Evolutionary conservation across 1,140 invertebrate species (phyloP).

Genomic region (Habropoda laboriosa): DNA sequence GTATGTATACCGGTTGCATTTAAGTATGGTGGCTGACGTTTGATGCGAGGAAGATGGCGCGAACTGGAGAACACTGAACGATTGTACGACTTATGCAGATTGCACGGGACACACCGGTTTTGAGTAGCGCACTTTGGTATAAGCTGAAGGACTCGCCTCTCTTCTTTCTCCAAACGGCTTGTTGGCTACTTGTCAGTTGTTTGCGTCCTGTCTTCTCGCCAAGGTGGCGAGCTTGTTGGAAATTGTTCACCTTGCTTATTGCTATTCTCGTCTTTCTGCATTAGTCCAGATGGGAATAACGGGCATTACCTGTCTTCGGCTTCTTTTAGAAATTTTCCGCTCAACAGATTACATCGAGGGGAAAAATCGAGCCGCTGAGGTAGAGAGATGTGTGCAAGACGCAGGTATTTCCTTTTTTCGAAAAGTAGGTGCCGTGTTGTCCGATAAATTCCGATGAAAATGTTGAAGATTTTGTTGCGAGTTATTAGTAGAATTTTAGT

Average conservation of each 20-base stretch:
- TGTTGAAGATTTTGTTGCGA: too few species aligned
- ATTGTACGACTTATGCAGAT: conserved; percentile 1
- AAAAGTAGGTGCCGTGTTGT: too few species aligned
- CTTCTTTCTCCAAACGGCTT: neutral
- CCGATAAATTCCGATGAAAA: too few species aligned
- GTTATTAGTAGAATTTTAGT: too few species aligned
- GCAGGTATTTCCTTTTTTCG: too few species aligned
- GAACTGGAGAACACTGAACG: neutral
- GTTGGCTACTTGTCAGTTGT: neutral
- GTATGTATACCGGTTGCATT: neutral
- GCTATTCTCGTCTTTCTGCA: neutral
- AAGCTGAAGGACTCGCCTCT: neutral
- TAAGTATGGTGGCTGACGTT: neutral
- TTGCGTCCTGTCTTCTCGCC: neutral
- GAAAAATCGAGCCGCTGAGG: too few species aligned
- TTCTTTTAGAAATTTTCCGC: neutral
- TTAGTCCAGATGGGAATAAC: neutral
- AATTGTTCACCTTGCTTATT: neutral
- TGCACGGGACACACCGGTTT: neutral
- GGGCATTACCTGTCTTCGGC: neutral
- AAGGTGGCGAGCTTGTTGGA: neutral
- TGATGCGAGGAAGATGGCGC: neutral
- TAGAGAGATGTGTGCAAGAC: too few species aligned
- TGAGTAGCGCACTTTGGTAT: neutral
- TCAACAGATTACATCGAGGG: too few species aligned